Conservation (phyloP, 30 jellyfish, hydroid and myxozoan genomes). For the Pelagia noctiluca region DNA sequence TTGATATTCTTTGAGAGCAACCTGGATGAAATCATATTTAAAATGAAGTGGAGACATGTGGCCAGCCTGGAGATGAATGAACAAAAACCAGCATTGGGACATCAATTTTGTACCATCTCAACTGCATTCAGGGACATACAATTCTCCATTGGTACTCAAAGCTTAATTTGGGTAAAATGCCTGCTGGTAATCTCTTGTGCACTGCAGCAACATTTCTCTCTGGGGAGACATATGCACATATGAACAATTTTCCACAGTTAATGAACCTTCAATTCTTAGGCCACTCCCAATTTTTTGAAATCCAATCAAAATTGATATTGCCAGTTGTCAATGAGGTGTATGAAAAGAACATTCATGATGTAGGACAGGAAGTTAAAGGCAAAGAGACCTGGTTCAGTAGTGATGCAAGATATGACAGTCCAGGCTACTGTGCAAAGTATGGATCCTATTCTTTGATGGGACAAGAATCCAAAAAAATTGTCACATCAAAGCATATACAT, state of each 20-base stretch:
- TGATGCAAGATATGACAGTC: slow-evolving; percentile 28
- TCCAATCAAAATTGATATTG: slow-evolving; percentile 9
- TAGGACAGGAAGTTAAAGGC: not conserved
- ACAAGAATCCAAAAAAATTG: slow-evolving; percentile 18
- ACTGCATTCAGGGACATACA: slow-evolving; percentile 20
- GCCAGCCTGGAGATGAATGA: no score
- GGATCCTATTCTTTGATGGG: slow-evolving; percentile 18
- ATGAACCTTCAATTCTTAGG: slow-evolving; percentile 11
- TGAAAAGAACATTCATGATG: slow-evolving; percentile 2
- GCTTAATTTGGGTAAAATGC: not conserved
- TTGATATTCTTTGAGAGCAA: no score
- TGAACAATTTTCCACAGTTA: not conserved
- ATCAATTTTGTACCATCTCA: not conserved
- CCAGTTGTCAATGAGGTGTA: not conserved
- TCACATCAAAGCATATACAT: slow-evolving; percentile 3
- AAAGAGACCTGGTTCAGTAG: slow-evolving; percentile 7
- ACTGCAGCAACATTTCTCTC: slow-evolving; percentile 9
- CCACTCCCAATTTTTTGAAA: slow-evolving; percentile 9
- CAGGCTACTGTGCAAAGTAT: slow-evolving; percentile 32
- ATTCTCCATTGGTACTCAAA: slow-evolving; percentile 11
- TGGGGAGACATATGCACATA: slow-evolving; percentile 24
- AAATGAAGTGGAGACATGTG: no score
- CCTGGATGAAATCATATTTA: no score
- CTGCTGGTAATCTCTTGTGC: slow-evolving; percentile 40
- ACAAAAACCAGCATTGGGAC: no score